These are phyloP conservation scores for Luperina nickerlii DNA, from an alignment of 2,888 invertebrate genomes.

Conservation along the genomic window DNA sequence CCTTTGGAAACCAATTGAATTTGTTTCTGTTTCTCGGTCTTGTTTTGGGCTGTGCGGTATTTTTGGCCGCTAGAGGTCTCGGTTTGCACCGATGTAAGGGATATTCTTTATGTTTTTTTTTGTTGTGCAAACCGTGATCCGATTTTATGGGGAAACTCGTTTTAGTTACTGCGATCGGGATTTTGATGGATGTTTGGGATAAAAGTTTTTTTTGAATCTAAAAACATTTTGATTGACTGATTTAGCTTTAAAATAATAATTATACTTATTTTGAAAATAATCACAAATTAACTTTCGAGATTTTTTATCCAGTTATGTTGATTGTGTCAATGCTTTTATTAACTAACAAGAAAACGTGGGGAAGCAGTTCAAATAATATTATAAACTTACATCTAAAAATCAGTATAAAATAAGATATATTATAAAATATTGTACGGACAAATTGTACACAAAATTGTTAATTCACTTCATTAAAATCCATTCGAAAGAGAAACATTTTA, in stretches of 20 bases:
- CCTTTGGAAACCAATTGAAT: conserved; percentile 79
- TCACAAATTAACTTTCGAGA: background rate
- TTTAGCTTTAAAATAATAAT: background rate
- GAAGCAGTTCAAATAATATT: background rate
- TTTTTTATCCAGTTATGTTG: background rate
- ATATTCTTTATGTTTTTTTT: conserved; percentile 21
- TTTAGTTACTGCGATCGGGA: background rate
- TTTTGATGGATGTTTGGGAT: background rate
- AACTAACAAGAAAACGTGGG: background rate
- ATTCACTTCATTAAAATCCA: conserved; percentile 20
- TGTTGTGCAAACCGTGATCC: background rate
- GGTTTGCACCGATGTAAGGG: conserved; percentile 34
- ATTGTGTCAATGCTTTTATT: background rate
- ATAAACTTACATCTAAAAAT: background rate
- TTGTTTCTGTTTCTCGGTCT: conserved; percentile 69
- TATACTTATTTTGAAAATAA: background rate
- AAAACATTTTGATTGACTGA: background rate
- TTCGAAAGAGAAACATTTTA: conserved; percentile 29
- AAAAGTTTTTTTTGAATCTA: background rate
- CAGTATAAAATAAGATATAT: no score
- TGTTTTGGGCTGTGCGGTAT: conserved; percentile 57
- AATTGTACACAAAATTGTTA: conserved; percentile 1
- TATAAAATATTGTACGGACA: background rate
- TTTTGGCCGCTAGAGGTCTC: conserved; percentile 51
- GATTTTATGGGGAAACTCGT: conserved; percentile 7